Base-by-base conservation (phyloP, 2,113 vertebrate genomes). In the Astur gentilis region DNA sequence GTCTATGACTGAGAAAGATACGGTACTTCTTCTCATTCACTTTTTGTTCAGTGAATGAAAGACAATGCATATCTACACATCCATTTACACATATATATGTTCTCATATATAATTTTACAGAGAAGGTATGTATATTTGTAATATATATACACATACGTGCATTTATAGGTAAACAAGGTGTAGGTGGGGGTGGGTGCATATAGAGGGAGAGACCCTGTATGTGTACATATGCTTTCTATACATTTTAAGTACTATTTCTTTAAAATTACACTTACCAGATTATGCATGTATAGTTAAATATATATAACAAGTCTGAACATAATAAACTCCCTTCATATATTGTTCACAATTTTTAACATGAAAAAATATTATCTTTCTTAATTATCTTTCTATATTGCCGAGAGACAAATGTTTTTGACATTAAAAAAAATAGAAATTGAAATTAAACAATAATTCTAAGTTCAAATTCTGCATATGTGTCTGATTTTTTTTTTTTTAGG, bases 21-120 rank as follows among this genome's bases (percentile, higher is more conserved):
- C 27, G 8, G 22, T 31, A 49, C 38, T 89, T 80, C 5, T 4
- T 17, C 26, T 75, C 7, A 17, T 65, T 81, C 36, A 3, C 23
- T 77, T 57, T 65, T 52, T 65, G 2, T 32, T 49, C 49, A 71
- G 20, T 20, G 25, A 60, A 19, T 23, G 52, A 64, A 83, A 83
- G 65, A 1, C 9, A 44, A 21, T 21, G 6, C 13, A 7, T 27
- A 49, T 17, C 58, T 42, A 18, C 13, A 70, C 1, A 8, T 49
- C 61, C 34, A 22, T 42, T 69, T 50, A n/a, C 2, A 3, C 0
- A 0, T n/a, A 14, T 21, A 6, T 16, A 44, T 75, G 19, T 50
- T 95, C 38, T 78, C 14, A 50, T 31, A 11, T 6, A 27, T 40
- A 54, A 85, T 69, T 65, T 73, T 45, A 73, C 34, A 62, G 3